Evolutionary conservation across 2,797 vertebrate species (phyloP).

Genomic region (Bradypodion ventrale): DNA sequence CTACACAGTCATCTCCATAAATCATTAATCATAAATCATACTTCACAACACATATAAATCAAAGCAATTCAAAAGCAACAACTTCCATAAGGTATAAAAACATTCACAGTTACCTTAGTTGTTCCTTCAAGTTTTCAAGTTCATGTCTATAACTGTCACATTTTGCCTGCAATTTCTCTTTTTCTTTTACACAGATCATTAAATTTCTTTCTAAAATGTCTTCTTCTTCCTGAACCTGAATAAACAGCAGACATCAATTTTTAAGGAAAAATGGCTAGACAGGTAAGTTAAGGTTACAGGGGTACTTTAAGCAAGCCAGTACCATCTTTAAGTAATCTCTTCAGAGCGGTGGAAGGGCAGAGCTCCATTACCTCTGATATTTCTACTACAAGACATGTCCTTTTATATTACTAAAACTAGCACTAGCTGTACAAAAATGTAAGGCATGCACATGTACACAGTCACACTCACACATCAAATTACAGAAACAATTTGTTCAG

Average conservation of each 20-base stretch:
- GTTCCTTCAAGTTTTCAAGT: slow-evolving; percentile 70
- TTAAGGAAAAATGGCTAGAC: background rate
- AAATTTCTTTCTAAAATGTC: slow-evolving; percentile 68
- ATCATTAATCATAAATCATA: background rate
- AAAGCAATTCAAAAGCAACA: background rate
- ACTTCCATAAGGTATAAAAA: background rate
- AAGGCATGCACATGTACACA: too few relatives aligned
- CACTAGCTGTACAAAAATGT: background rate
- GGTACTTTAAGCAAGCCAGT: background rate
- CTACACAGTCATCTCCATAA: background rate
- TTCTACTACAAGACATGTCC: background rate
- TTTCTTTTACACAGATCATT: slow-evolving; percentile 74
- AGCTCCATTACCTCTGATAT: background rate
- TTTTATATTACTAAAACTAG: background rate
- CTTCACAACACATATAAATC: background rate
- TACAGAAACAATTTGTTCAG: background rate
- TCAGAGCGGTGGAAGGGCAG: background rate
- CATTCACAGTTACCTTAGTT: slow-evolving; percentile 72
- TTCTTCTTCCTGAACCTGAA: slow-evolving; percentile 78
- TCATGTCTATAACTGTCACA: slow-evolving; percentile 73
- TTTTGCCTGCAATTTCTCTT: slow-evolving; percentile 71
- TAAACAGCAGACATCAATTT: slow-evolving; percentile 28
- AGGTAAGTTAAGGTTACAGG: background rate
- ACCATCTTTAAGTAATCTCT: background rate
- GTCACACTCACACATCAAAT: background rate